Conservation (phyloP, 30 jellyfish, hydroid and myxozoan genomes). For the Aurelia coerulea region DNA sequence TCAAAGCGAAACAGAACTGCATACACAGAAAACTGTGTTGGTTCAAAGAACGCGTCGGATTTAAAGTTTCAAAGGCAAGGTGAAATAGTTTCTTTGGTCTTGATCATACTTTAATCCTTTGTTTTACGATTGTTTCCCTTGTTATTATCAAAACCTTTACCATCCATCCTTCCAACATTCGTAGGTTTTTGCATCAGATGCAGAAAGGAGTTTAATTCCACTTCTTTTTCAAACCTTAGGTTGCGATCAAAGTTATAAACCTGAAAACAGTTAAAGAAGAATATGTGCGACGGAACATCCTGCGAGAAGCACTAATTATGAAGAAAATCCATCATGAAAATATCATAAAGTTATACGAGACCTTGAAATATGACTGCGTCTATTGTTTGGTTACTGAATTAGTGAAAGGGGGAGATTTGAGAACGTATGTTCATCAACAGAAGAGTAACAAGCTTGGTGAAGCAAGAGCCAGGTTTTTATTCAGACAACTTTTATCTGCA, state of each 20-base stretch:
- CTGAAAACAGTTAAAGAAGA: conserved; percentile 50
- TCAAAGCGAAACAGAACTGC: too few species aligned
- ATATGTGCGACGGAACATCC: conserved; percentile 33
- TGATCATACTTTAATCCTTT: too few species aligned
- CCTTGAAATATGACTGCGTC: conserved; percentile 41
- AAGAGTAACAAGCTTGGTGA: conserved; percentile 57
- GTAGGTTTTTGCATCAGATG: too few species aligned
- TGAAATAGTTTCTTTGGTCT: too few species aligned
- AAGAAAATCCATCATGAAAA: conserved; percentile 71
- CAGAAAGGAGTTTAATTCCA: too few species aligned
- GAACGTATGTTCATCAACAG: conserved; percentile 67
- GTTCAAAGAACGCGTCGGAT: too few species aligned
- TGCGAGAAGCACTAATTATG: conserved; percentile 77
- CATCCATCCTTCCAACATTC: too few species aligned
- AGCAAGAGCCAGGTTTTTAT: conserved; percentile 45
- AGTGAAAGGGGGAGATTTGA: conserved; percentile 79
- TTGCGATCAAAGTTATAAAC: conserved; percentile 77
- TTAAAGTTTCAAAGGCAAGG: too few species aligned
- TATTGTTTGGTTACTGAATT: conserved; percentile 85
- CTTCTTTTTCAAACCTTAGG: conserved; percentile 25
- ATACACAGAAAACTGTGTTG: too few species aligned
- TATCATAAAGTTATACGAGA: conserved; percentile 69
- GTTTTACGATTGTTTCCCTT: too few species aligned
- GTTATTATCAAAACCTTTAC: too few species aligned
- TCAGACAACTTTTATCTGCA: conserved; percentile 73